Evolutionary conservation across 2,113 vertebrate species (phyloP).

Genomic region (Emydocephalus ijimae): DNA sequence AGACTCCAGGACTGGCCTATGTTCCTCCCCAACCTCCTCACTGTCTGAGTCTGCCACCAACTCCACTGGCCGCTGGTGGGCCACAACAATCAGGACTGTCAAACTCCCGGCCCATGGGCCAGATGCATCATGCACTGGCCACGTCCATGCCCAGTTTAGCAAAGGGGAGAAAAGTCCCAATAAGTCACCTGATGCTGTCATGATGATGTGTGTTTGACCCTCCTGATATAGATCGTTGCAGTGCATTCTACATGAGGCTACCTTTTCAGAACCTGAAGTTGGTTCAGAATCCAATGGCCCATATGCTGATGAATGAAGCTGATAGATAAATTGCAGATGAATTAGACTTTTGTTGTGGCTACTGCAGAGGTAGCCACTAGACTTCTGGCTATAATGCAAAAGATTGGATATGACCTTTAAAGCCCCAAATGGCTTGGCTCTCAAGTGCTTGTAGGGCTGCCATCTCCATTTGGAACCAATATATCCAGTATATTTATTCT

Average conservation of each 20-base stretch:
- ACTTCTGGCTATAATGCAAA: background rate
- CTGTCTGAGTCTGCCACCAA: too few relatives aligned
- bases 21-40: too few relatives aligned
- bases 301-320: background rate
- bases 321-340: background rate
- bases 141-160: too few relatives aligned
- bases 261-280: background rate
- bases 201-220: too few relatives aligned
- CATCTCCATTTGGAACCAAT: background rate
- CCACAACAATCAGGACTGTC: too few relatives aligned
- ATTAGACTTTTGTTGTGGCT: background rate
- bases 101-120: too few relatives aligned
- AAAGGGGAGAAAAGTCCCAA: too few relatives aligned
- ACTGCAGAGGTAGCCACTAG: background rate
- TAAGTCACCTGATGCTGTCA: too few relatives aligned
- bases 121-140: too few relatives aligned
- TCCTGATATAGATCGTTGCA: background rate
- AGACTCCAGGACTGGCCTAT: too few relatives aligned
- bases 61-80: too few relatives aligned
- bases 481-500: background rate
- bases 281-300: background rate
- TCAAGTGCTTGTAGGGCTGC: background rate
- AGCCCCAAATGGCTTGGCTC: background rate
- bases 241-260: background rate
- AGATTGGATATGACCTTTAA: background rate